Evolutionary conservation across 2,888 invertebrate genomes (phyloP).

Genomic region (Chydorus sphaericus): DNA sequence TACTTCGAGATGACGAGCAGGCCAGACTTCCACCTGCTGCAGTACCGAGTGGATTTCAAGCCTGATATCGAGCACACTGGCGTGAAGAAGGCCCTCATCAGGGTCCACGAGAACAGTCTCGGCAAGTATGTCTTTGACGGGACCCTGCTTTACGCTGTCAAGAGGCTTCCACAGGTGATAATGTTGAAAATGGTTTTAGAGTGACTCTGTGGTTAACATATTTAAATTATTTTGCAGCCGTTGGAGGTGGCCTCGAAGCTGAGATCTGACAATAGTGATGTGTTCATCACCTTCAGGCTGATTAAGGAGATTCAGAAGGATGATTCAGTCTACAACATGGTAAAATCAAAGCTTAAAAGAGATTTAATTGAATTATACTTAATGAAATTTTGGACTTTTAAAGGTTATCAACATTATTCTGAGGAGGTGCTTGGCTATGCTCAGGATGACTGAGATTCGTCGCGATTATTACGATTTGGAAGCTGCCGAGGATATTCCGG

Average conservation of each 20-base stretch:
- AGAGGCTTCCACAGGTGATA: neutral
- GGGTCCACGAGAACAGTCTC: conserved; percentile 37
- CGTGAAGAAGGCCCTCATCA: conserved; percentile 43
- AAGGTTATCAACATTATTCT: conserved; percentile 66
- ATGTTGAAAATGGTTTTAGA: no score
- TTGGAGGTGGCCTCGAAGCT: conserved; percentile 44
- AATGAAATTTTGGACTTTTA: conserved; percentile 33
- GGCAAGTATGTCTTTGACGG: conserved; percentile 58
- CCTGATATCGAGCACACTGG: conserved; percentile 53
- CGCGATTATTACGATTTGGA: conserved; percentile 38
- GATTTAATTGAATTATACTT: neutral
- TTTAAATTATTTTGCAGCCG: no score
- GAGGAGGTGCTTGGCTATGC: conserved; percentile 47
- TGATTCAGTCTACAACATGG: conserved; percentile 16
- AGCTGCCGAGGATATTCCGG: conserved; percentile 2
- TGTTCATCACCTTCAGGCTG: conserved; percentile 24
- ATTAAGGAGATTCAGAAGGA: conserved; percentile 18
- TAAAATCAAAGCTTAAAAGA: neutral
- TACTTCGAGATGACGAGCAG: conserved; percentile 19
- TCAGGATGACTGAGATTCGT: conserved; percentile 59
- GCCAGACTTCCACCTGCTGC: conserved; percentile 13
- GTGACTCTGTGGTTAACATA: conserved; percentile 21
- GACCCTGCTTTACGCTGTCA: conserved; percentile 39
- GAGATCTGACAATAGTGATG: conserved; percentile 35
- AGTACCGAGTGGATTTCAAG: conserved; percentile 53